These are phyloP conservation scores for Oligia strigilis DNA, from an alignment of 2,888 invertebrate species.

Conservation along the genomic window DNA sequence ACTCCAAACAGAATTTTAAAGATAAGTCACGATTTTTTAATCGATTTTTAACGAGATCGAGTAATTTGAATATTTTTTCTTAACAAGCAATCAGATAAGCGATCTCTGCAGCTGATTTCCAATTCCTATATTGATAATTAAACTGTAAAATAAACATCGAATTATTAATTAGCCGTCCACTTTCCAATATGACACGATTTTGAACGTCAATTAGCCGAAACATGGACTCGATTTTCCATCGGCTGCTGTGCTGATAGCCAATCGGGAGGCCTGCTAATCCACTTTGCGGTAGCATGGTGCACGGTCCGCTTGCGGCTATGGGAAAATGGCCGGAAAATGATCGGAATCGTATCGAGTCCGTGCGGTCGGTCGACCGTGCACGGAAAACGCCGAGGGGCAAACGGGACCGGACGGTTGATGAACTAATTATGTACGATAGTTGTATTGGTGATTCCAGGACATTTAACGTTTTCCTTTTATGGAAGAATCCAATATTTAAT, in stretches of 20 bases:
- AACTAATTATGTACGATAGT: slow-evolving; percentile 42
- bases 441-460: neutral
- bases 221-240: slow-evolving; percentile 68
- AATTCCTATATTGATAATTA: slow-evolving; percentile 33
- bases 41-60: slow-evolving; percentile 34
- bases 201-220: slow-evolving; percentile 61
- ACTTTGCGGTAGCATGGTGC: slow-evolving; percentile 74
- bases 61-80: slow-evolving; percentile 19
- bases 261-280: slow-evolving; percentile 73
- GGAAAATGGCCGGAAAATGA: slow-evolving; percentile 76
- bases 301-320: slow-evolving; percentile 67
- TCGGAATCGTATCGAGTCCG: slow-evolving; percentile 57
- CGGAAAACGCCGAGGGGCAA: slow-evolving; percentile 44
- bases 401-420: slow-evolving; percentile 17
- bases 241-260: slow-evolving; percentile 63
- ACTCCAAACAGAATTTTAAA: slow-evolving; percentile 27
- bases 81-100: slow-evolving; percentile 43
- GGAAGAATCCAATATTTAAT: neutral
- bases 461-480: neutral
- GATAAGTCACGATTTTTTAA: slow-evolving; percentile 9
- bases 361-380: slow-evolving; percentile 56
- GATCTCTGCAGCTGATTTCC: slow-evolving; percentile 9
- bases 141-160: slow-evolving; percentile 14
- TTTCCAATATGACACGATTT: slow-evolving; percentile 54
- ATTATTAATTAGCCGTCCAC: slow-evolving; percentile 9